phyloP scores from a whole-genome alignment of 92 coral and sea anemone species.

The Porites rus region DNA sequence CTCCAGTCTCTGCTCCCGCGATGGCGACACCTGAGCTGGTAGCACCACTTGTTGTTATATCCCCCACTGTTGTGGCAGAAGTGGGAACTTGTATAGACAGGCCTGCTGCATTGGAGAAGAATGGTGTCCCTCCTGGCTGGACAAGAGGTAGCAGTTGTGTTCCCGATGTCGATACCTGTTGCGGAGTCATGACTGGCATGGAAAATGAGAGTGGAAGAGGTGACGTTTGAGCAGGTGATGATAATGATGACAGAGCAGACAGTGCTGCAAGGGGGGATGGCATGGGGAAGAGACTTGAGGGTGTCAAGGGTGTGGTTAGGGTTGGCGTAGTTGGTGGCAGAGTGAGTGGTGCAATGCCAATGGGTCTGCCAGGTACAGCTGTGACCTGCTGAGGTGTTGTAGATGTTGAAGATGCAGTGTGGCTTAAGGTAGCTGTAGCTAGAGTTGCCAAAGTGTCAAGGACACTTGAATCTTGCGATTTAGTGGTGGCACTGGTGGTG shows the following conservation, averaged over 20 bases:
- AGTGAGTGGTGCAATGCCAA: constrained; percentile 86
- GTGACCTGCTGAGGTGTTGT: constrained; percentile 86
- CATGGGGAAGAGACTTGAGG: constrained; percentile 87
- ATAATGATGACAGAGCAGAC: constrained; percentile 90
- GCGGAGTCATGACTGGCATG: constrained; percentile 85
- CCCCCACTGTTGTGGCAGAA: constrained; percentile 16
- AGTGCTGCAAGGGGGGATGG: constrained; percentile 97
- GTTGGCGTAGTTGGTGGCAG: constrained; percentile 90
- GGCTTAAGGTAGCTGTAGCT: constrained; percentile 95
- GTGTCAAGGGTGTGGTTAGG: constrained; percentile 94
- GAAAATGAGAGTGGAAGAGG: constrained; percentile 92
- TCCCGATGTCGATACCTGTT: constrained; percentile 75
- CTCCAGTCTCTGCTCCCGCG: constrained; percentile 39
- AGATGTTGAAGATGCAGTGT: constrained; percentile 82
- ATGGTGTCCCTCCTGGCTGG: constrained; percentile 76
- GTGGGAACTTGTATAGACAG: constrained; percentile 22
- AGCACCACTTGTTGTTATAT: constrained; percentile 32
- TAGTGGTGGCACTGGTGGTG: constrained; percentile 48
- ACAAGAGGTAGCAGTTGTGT: constrained; percentile 84
- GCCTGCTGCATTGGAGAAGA: constrained; percentile 71
- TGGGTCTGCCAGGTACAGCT: constrained; percentile 73
- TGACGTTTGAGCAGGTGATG: constrained; percentile 93
- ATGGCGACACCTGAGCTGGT: constrained; percentile 51
- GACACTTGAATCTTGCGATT: constrained; percentile 96
- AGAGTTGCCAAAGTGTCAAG: constrained; percentile 96